A percentile compares a stretch with the other conserved stretches of the same genome.
Evolutionary conservation across 2,797 vertebrate species (phyloP).

Genomic region (Galago senegalensis): DNA sequence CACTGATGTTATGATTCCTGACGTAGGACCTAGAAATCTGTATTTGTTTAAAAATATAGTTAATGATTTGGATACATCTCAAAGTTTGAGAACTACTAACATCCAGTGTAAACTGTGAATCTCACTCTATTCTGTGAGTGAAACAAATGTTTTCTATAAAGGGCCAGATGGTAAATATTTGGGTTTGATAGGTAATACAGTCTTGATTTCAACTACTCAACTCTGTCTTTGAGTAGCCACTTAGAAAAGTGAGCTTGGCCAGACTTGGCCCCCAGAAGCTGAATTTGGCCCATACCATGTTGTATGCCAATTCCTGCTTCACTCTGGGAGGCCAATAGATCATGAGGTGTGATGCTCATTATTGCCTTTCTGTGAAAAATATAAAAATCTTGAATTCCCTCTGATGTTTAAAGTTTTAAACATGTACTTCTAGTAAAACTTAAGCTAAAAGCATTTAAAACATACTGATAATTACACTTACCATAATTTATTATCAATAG

Average conservation of each 20-base stretch:
- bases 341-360: not conserved
- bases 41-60: not conserved
- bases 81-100: not conserved
- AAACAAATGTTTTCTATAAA: not conserved
- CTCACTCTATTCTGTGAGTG: not conserved
- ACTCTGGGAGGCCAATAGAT: not conserved
- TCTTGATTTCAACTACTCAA: not conserved
- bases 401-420: not conserved
- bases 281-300: not conserved
- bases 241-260: not conserved
- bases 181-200: not conserved
- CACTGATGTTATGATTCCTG: not conserved
- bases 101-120: not conserved
- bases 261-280: not conserved
- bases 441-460: slow-evolving; percentile 38
- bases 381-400: not conserved
- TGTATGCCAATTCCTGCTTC: not conserved
- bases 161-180: not conserved
- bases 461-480: not conserved
- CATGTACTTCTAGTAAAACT: not conserved
- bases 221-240: not conserved
- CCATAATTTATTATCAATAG: slow-evolving; percentile 28
- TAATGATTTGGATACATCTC: not conserved
- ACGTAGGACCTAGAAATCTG: not conserved
- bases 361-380: not conserved